Base-by-base conservation (phyloP, 2,797 vertebrate genomes). In the Babyrousa celebensis region DNA sequence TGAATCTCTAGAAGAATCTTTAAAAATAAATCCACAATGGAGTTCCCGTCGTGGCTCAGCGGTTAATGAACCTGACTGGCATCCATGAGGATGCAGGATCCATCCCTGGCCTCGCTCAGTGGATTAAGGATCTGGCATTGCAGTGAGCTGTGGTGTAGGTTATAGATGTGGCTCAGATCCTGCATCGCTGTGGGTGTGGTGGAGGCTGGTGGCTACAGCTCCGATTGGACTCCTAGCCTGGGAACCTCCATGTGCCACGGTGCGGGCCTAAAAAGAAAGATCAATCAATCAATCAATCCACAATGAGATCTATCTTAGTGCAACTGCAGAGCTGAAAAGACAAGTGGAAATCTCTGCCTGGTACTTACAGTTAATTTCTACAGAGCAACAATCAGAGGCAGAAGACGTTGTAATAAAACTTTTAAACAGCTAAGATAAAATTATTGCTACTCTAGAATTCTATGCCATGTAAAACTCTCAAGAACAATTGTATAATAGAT, bases 351-450 rank as follows among this genome's bases (percentile, higher is more conserved):
- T 94, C 18, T 82, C 63, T 60, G 23, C 17, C 14, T 17, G 11
- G 20, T 83, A 48, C 72, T 91, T 62, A 48, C 9, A 36, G 70
- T 80, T 74, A 36, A 91, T 75, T 92, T 96, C 58, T 80, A 58
- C 6, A 67, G 23, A 77, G 20, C 65, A 94, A 62, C 25, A 72
- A 52, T 32, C 77, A 27, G 43, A 71, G 6, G 12, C 82, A 62
- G 48, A n/a, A 70, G 79, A 78, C 25, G 74, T n/a, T 72, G 17
- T 23, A 54, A 68, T 58, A 54, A 6, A 67, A 36, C 27, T 54
- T 90, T 85, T 67, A 71, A 90, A 82, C 1, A 29, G 11, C 6
- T 29, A 29, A 80, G 56, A 56, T 80, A 48, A 71, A 48, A 74
- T 92, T 85, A 56, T 58, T 58, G 3, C 65, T 83, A 70, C 75